These are phyloP conservation scores for Oconnorella tubifera DNA, from an alignment of 2,888 invertebrate species.

Conservation along the genomic window DNA sequence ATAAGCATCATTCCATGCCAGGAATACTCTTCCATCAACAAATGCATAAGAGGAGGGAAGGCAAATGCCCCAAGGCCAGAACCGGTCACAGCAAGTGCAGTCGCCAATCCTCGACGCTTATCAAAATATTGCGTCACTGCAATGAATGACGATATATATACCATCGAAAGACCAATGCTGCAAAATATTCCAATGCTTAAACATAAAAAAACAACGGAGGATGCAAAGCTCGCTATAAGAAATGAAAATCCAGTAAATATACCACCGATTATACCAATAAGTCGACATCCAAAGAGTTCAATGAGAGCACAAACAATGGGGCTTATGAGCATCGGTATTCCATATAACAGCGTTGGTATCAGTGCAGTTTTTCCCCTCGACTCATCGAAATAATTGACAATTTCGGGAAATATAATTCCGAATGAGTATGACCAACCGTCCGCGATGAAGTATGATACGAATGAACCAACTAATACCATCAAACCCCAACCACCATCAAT, in stretches of 20 bases:
- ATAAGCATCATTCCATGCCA: conserved; percentile 41
- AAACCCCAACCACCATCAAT: conserved; percentile 37
- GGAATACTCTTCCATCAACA: conserved; percentile 32
- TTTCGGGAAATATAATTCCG: conserved; percentile 31
- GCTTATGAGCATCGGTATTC: conserved; percentile 34
- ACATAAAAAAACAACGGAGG: conserved; percentile 27
- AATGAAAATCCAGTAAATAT: conserved; percentile 28
- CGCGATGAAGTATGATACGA: conserved; percentile 34
- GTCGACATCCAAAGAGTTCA: conserved; percentile 29
- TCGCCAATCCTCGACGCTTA: conserved; percentile 35
- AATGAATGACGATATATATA: conserved; percentile 32
- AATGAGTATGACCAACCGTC: conserved; percentile 38
- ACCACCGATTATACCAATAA: conserved; percentile 32
- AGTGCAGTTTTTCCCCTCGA: conserved; percentile 35
- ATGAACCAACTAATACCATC: conserved; percentile 35
- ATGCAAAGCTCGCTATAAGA: conserved; percentile 27
- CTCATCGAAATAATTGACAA: conserved; percentile 30
- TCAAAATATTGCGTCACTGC: conserved; percentile 38
- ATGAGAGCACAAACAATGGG: conserved; percentile 35
- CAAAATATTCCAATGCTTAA: conserved; percentile 30
- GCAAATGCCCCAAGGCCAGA: conserved; percentile 40
- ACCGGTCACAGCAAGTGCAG: conserved; percentile 40
- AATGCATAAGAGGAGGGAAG: conserved; percentile 38
- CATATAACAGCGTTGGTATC: conserved; percentile 35
- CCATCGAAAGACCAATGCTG: conserved; percentile 35